Evolutionary conservation across 2,113 vertebrate species (phyloP).

Genomic region (Muntiacus muntjak): DNA sequence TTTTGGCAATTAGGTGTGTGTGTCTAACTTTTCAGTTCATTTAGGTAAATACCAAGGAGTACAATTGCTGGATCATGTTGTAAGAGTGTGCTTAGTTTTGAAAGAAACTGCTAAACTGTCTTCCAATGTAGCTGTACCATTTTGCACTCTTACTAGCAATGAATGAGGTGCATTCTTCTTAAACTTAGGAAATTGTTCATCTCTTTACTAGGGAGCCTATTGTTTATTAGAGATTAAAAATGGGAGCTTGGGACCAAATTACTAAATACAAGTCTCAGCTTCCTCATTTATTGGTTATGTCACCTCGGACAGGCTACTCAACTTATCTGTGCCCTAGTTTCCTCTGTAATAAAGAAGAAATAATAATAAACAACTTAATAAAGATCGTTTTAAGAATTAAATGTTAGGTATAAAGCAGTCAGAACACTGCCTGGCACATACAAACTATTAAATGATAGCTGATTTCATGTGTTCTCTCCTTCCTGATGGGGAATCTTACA

Average conservation of each 20-base stretch:
- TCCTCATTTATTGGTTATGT: not conserved
- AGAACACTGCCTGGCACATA: not conserved
- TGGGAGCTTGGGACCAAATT: not conserved
- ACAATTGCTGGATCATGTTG: not conserved
- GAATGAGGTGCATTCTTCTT: not conserved
- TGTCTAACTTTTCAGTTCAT: not conserved
- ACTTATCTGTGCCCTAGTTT: not conserved
- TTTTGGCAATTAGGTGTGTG: not conserved
- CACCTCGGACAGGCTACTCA: not conserved
- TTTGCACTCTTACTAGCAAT: not conserved
- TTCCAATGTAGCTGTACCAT: not conserved
- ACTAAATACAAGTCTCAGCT: not conserved
- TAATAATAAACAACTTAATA: not conserved
- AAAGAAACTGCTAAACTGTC: not conserved
- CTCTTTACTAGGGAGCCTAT: not conserved
- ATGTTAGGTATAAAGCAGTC: not conserved
- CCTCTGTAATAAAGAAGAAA: not conserved
- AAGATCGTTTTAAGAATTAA: not conserved
- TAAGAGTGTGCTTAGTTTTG: not conserved
- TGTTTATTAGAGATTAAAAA: not conserved
- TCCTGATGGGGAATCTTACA: not conserved
- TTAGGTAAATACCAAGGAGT: not conserved
- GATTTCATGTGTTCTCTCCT: not conserved
- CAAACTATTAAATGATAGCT: not conserved
- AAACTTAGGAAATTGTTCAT: not conserved